Evolutionary conservation across 2,888 invertebrate species (phyloP).

Genomic region (Rapana venosa): DNA sequence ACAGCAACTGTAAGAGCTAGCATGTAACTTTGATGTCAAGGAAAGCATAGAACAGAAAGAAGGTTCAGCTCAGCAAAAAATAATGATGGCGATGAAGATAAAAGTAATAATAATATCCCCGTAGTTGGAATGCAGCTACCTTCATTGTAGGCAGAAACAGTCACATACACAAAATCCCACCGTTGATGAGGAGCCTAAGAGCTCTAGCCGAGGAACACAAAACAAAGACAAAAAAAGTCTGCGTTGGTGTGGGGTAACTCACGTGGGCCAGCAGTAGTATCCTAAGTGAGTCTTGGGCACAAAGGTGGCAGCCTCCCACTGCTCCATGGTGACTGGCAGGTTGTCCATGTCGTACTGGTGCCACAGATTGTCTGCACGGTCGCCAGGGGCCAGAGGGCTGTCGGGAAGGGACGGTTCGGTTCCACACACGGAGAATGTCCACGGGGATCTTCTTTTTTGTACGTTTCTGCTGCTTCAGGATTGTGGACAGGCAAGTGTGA

Average conservation of each 20-base stretch:
- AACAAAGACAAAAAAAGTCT: too few relatives aligned
- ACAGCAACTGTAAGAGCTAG: too few relatives aligned
- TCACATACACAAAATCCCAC: too few relatives aligned
- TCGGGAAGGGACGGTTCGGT: slow-evolving; percentile 46
- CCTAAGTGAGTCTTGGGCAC: slow-evolving; percentile 84
- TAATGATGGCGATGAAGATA: too few relatives aligned
- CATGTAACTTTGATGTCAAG: too few relatives aligned
- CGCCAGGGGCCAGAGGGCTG: slow-evolving; percentile 69
- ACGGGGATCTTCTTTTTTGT: slow-evolving; percentile 82
- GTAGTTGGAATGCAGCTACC: too few relatives aligned
- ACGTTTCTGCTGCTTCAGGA: slow-evolving; percentile 87
- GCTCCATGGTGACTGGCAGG: slow-evolving; percentile 83
- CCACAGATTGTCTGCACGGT: slow-evolving; percentile 87
- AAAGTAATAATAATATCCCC: too few relatives aligned
- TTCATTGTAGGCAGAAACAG: too few relatives aligned
- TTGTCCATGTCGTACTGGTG: slow-evolving; percentile 84
- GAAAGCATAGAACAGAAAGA: too few relatives aligned
- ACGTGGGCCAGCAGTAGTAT: slow-evolving; percentile 82
- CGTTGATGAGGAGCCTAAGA: too few relatives aligned
- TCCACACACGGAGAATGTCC: slow-evolving; percentile 79
- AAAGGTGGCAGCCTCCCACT: slow-evolving; percentile 87
- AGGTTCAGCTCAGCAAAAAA: too few relatives aligned
- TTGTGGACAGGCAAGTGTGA: slow-evolving; percentile 82
- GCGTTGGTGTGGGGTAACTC: slow-evolving; percentile 39
- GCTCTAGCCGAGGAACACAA: too few relatives aligned